These are phyloP conservation scores for Empidonax alnorum DNA, from an alignment of 2,113 vertebrate species.

Conservation along the genomic window DNA sequence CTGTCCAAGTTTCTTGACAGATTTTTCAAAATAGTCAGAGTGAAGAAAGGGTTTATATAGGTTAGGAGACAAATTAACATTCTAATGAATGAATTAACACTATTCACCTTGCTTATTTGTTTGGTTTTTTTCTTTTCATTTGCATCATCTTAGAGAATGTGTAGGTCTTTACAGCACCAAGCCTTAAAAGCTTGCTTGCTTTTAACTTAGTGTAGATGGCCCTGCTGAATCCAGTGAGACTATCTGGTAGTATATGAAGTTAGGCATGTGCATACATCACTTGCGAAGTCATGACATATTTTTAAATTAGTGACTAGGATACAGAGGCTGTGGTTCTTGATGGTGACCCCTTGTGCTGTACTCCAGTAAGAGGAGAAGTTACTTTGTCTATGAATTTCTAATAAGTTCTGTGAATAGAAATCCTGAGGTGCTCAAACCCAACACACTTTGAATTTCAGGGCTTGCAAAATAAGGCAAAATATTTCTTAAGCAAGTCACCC, in stretches of 20 bases:
- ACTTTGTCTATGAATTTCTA: slow-evolving; percentile 37
- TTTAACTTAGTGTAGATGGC: neutral
- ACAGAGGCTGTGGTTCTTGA: neutral
- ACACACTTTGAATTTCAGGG: neutral
- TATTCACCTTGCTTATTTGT: neutral
- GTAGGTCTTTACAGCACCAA: neutral
- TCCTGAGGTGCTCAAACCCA: slow-evolving; percentile 26
- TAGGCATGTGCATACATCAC: neutral
- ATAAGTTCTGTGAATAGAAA: slow-evolving; percentile 34
- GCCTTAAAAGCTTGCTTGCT: neutral
- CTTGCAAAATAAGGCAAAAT: slow-evolving; percentile 1
- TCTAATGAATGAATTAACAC: neutral
- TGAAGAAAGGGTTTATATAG: neutral
- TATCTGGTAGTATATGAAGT: neutral
- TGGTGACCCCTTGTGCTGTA: neutral
- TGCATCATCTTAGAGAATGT: neutral
- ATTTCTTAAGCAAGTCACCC: neutral
- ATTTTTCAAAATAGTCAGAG: neutral
- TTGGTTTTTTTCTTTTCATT: neutral
- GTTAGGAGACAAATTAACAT: neutral
- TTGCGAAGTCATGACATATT: neutral
- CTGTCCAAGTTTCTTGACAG: neutral
- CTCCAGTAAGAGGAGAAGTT: neutral
- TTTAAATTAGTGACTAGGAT: slow-evolving; percentile 41
- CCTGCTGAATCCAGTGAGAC: neutral